A percentile compares a stretch with the other conserved stretches of the same genome.
These are phyloP conservation scores for Pseudorhombus dupliciocellatus DNA, from an alignment of 2,113 vertebrate genomes.

Conservation along the genomic window DNA sequence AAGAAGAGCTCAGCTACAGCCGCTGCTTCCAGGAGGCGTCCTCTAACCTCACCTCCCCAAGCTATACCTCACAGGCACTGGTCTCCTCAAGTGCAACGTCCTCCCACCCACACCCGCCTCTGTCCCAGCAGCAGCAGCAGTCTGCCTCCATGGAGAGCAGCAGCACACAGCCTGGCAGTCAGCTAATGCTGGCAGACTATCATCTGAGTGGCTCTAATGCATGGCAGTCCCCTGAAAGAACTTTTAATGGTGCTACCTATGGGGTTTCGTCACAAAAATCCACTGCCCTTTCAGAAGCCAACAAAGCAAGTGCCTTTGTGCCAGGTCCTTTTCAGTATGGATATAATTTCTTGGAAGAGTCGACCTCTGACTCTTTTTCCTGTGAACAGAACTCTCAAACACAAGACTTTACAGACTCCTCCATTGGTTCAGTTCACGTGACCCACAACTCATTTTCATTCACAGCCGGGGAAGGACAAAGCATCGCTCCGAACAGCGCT, in stretches of 20 bases:
- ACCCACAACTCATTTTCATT: slow-evolving; percentile 83
- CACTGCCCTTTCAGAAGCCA: slow-evolving; percentile 80
- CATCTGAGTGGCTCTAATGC: slow-evolving; percentile 80
- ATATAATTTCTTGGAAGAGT: slow-evolving; percentile 84
- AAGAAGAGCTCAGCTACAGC: slow-evolving; percentile 83
- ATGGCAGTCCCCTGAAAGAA: slow-evolving; percentile 88
- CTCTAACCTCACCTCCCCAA: slow-evolving; percentile 84
- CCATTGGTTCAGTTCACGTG: slow-evolving; percentile 76
- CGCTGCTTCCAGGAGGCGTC: slow-evolving; percentile 86
- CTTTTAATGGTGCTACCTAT: slow-evolving; percentile 87
- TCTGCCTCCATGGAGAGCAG: slow-evolving; percentile 76
- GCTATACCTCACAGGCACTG: slow-evolving; percentile 90
- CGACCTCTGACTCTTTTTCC: slow-evolving; percentile 79
- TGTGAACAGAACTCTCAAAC: slow-evolving; percentile 71
- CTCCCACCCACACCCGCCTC: slow-evolving; percentile 74
- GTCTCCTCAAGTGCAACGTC: slow-evolving; percentile 70
- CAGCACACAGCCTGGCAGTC: slow-evolving; percentile 75
- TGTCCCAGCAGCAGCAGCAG: slow-evolving; percentile 74
- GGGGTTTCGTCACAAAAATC: slow-evolving; percentile 82
- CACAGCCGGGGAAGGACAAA: slow-evolving; percentile 81
- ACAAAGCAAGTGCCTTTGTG: slow-evolving; percentile 77
- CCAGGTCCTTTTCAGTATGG: slow-evolving; percentile 84
- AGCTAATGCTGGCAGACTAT: slow-evolving; percentile 85
- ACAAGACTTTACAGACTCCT: slow-evolving; percentile 79
- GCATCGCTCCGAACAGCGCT: slow-evolving; percentile 67